Evolutionary conservation across 1,140 invertebrate species (phyloP).

Genomic region (Drosophila willistoni): DNA sequence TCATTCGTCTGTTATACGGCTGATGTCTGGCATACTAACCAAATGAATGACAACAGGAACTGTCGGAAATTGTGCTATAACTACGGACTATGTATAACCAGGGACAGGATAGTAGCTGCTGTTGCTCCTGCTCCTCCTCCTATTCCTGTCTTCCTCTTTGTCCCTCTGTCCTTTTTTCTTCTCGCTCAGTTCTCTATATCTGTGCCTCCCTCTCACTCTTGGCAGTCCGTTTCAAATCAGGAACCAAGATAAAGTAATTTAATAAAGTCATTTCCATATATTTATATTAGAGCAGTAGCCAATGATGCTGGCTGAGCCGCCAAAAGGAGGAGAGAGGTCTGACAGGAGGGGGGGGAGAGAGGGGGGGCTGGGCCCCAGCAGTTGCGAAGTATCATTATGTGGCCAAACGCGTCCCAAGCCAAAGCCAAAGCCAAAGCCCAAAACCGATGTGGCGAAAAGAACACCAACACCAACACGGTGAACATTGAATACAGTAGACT

Average conservation of each 20-base stretch:
- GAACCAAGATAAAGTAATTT: slow-evolving; percentile 73
- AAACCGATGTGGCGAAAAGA: slow-evolving; percentile 28
- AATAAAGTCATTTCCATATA: slow-evolving; percentile 80
- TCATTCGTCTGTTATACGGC: background rate
- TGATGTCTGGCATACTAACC: slow-evolving; percentile 18
- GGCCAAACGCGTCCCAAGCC: slow-evolving; percentile 21
- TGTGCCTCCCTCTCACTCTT: background rate
- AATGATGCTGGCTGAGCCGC: slow-evolving; percentile 14
- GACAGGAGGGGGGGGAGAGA: background rate
- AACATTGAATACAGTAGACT: slow-evolving; percentile 23
- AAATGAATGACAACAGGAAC: slow-evolving; percentile 70
- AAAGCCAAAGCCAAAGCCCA: background rate
- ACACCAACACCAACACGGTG: slow-evolving; percentile 3
- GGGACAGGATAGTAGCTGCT: slow-evolving; percentile 5
- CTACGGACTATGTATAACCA: slow-evolving; percentile 46
- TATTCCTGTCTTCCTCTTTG: background rate
- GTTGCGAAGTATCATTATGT: slow-evolving; percentile 47
- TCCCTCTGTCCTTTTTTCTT: too few species aligned
- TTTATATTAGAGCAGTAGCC: slow-evolving; percentile 66
- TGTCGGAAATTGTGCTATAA: slow-evolving; percentile 65
- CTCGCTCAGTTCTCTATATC: background rate
- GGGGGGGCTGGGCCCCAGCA: slow-evolving; percentile 37
- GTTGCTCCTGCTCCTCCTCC: background rate
- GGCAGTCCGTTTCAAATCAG: slow-evolving; percentile 46
- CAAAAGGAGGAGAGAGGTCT: background rate